Conservation (phyloP, 2,797 vertebrate genomes). For the Propithecus deckenii region DNA sequence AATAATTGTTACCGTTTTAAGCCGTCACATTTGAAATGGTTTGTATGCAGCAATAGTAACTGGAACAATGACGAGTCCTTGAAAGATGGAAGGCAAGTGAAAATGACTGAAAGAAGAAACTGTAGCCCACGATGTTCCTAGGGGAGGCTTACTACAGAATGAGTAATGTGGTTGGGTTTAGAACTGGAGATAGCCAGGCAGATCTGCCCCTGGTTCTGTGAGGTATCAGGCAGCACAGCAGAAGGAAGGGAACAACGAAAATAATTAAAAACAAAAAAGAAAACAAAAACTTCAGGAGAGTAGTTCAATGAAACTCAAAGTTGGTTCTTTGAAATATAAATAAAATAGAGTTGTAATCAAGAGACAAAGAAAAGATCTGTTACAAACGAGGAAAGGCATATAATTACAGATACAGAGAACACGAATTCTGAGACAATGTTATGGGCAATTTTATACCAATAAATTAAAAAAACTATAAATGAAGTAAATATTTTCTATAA, state of each 20-base stretch:
- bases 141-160: not conserved
- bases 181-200: not conserved
- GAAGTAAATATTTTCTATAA: not conserved
- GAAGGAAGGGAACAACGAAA: not conserved
- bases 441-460: not conserved
- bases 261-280: not conserved
- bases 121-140: not conserved
- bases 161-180: not conserved
- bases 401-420: not conserved
- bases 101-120: not conserved
- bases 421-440: not conserved
- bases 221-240: not conserved
- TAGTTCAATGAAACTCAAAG: not conserved
- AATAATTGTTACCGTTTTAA: not conserved
- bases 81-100: not conserved
- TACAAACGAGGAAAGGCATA: not conserved
- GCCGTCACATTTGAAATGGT: not conserved
- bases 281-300: not conserved
- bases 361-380: not conserved
- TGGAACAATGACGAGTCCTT: not conserved
- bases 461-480: not conserved
- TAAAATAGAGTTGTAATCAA: not conserved
- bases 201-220: not conserved
- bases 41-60: not conserved
- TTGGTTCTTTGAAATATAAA: not conserved